A percentile compares a stretch with the other conserved stretches of the same genome.
Evolutionary conservation across 2,113 vertebrate species (phyloP).

Genomic region (Scatophagus argus): DNA sequence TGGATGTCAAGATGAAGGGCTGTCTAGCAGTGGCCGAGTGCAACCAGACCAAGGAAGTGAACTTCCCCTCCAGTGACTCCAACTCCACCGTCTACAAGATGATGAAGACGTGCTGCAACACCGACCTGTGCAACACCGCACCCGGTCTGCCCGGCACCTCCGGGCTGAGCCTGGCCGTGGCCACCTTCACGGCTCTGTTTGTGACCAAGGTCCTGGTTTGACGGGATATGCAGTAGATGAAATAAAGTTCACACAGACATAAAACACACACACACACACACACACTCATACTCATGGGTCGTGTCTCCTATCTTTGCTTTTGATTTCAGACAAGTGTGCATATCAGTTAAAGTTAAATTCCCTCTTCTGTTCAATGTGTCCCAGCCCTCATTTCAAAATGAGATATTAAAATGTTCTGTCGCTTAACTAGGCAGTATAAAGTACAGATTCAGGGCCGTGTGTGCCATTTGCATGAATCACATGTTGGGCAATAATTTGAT

Average conservation of each 20-base stretch:
- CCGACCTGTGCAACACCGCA: constrained; percentile 80
- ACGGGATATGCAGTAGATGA: constrained; percentile 1
- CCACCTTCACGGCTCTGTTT: constrained; percentile 66
- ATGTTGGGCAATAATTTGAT: not conserved
- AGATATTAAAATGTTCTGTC: not conserved
- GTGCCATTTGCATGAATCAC: not conserved
- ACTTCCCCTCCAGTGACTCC: accelerated
- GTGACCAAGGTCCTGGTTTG: constrained; percentile 66
- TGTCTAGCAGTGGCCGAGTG: constrained; percentile 54
- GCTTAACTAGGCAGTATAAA: not conserved
- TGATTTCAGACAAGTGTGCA: not conserved
- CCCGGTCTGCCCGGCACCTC: constrained; percentile 36
- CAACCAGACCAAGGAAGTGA: constrained; percentile 40
- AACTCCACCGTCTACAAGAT: constrained; percentile 56
- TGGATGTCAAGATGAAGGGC: constrained; percentile 71
- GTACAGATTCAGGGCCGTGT: no score
- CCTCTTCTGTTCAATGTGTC: not conserved
- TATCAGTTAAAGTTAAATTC: not conserved
- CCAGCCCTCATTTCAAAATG: not conserved
- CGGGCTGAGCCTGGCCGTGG: constrained; percentile 56
- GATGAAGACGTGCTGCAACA: constrained; percentile 80
- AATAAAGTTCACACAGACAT: not conserved
- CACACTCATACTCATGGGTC: constrained; percentile 12
- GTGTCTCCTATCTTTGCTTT: constrained; percentile 12
- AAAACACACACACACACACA: constrained; percentile 23